Evolutionary conservation across 2,113 vertebrate genomes (phyloP).

Genomic region (Struthio camelus): DNA sequence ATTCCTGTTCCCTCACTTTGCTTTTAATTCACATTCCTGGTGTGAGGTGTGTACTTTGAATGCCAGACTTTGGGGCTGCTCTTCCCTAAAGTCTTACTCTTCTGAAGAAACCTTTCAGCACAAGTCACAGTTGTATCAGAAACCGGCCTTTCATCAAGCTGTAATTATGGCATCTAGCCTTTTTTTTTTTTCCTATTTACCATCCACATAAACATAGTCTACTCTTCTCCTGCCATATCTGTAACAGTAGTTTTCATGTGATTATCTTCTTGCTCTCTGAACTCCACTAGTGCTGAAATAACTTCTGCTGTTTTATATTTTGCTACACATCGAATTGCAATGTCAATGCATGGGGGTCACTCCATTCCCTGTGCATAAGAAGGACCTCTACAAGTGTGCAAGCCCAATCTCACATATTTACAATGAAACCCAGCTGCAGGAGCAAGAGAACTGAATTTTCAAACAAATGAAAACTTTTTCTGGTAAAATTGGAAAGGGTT

Average conservation of each 20-base stretch:
- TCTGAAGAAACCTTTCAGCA: not conserved
- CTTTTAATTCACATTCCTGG: not conserved
- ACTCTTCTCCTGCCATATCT: not conserved
- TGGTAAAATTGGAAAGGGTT: not conserved
- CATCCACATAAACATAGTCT: not conserved
- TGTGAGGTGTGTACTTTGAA: not conserved
- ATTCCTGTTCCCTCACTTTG: not conserved
- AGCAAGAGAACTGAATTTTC: not conserved
- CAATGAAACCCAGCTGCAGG: not conserved
- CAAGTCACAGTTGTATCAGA: not conserved
- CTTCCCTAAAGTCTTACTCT: not conserved
- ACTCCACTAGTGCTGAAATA: not conserved
- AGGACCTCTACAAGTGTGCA: not conserved
- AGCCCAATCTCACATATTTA: not conserved
- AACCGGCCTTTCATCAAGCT: not conserved
- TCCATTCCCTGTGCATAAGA: not conserved
- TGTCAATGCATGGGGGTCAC: not conserved
- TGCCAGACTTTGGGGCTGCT: not conserved
- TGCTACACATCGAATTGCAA: not conserved
- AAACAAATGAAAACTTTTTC: not conserved
- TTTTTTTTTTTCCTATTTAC: not conserved
- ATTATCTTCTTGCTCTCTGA: not conserved
- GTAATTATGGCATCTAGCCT: not conserved
- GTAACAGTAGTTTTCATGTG: not conserved
- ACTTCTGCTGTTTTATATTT: not conserved